Evolutionary conservation across 2,113 vertebrate genomes (phyloP).

Genomic region (Varanus komodoensis): DNA sequence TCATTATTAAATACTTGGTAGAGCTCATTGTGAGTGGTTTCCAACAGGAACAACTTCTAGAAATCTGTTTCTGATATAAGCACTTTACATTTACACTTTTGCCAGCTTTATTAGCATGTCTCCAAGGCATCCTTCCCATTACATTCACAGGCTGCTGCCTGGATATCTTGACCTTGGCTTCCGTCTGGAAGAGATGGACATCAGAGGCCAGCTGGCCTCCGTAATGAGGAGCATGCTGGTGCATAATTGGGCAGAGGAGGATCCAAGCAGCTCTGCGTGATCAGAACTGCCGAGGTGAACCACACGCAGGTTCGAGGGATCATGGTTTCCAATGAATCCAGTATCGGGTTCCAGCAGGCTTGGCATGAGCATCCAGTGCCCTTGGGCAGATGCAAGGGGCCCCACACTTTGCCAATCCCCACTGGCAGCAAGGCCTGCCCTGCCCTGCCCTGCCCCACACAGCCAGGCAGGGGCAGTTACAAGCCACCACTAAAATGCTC

Average conservation of each 20-base stretch:
- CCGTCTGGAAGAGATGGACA: slow-evolving; percentile 25
- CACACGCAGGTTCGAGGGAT: slow-evolving; percentile 7
- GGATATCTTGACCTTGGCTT: slow-evolving; percentile 22
- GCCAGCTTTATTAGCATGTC: slow-evolving; percentile 11
- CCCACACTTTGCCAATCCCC: too few relatives aligned
- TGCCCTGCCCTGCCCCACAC: background rate
- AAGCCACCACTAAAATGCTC: background rate
- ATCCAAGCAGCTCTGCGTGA: slow-evolving; percentile 22
- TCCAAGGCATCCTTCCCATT: slow-evolving; percentile 20
- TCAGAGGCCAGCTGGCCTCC: slow-evolving; percentile 29
- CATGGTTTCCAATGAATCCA: slow-evolving; percentile 17
- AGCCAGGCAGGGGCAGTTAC: too few relatives aligned
- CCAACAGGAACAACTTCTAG: background rate
- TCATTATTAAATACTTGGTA: background rate
- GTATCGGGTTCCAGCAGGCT: background rate
- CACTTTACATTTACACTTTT: slow-evolving; percentile 26
- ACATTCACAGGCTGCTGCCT: slow-evolving; percentile 23
- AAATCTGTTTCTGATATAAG: slow-evolving; percentile 8
- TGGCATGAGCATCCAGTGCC: background rate
- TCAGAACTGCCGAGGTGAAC: slow-evolving; percentile 15
- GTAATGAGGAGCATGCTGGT: slow-evolving; percentile 41
- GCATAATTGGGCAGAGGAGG: slow-evolving; percentile 38
- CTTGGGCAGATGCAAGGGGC: background rate
- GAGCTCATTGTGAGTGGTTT: slow-evolving; percentile 13
- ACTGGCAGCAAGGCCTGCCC: background rate